Percentiles rank a stretch among this genome's conserved stretches.
Conservation (phyloP, 2,797 vertebrate genomes). For the Telmatherina bonti region DNA sequence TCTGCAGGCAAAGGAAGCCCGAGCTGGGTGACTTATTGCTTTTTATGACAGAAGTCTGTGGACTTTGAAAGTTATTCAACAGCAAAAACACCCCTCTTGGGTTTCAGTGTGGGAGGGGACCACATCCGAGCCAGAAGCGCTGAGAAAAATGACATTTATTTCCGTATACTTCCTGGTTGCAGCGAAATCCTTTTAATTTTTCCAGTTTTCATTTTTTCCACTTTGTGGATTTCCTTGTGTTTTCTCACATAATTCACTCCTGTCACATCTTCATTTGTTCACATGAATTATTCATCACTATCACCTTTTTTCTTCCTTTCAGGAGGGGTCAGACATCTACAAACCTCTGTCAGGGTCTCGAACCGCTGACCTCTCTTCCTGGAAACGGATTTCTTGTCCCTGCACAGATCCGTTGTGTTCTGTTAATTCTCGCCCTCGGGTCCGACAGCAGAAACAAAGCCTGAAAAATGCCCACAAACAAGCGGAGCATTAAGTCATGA, state of each 20-base stretch:
- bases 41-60: slow-evolving; percentile 55
- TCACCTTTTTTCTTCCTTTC: background rate
- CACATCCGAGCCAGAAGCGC: slow-evolving; percentile 35
- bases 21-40: slow-evolving; percentile 50
- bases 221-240: slow-evolving; percentile 16
- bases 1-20: slow-evolving; percentile 51
- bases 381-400: slow-evolving; percentile 40
- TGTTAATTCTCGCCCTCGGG: slow-evolving; percentile 55
- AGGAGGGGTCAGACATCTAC: slow-evolving; percentile 23
- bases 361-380: slow-evolving; percentile 32
- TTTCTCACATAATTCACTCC: slow-evolving; percentile 16
- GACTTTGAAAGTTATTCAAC: slow-evolving; percentile 63
- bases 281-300: slow-evolving; percentile 33
- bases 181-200: slow-evolving; percentile 21
- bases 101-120: slow-evolving; percentile 58
- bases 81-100: slow-evolving; percentile 45
- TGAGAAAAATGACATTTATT: slow-evolving; percentile 30
- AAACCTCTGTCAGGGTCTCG: slow-evolving; percentile 32
- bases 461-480: slow-evolving; percentile 55
- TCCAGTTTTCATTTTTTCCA: slow-evolving; percentile 19
- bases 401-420: slow-evolving; percentile 47
- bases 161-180: slow-evolving; percentile 26
- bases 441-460: slow-evolving; percentile 55
- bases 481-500: slow-evolving; percentile 57
- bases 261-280: slow-evolving; percentile 27